Evolutionary conservation across 1,140 invertebrate species (phyloP), one percentile per base, ranked within the genome.

Genomic region (Octopus bimaculoides): DNA sequence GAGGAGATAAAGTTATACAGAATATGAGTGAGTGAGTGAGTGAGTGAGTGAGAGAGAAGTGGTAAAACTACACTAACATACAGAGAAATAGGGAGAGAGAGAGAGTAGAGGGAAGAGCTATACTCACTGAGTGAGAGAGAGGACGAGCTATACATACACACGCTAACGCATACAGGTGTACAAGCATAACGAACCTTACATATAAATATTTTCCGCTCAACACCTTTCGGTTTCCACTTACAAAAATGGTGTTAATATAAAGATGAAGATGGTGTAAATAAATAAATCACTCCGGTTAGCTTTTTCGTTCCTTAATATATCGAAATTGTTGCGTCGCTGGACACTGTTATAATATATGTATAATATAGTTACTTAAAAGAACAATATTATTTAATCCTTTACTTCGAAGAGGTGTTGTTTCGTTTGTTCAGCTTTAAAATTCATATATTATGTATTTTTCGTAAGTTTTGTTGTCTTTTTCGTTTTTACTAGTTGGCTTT

Each of bases 81-180:
- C 20, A 78, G 9, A 5, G 26, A 74, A 77, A 79, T 61, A 79
- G 78, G 52, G 66, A 5, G 66, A 52, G 78, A 52, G 78, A 78
- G 78, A 78, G 78, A 78, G 78, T n/a, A 55, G 54, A 54, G 55
- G 78, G 55, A n/a, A 74, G n/a, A 74, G 56, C 17, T 8, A 52
- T 61, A 74, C 66, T 76, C 8, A 5, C 3, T 74, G 54, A 73
- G 52, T 55, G n/a, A 73, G 14, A 79, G 10, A 79, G 26, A 73
- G 14, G 52, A 56, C 26, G 17, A 56, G 56, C 41, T 8, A 75
- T 7, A 76, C 26, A 61, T 10, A 52, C 4, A 75, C 5, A 56
- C 26, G 7, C 20, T 73, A 6, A 10, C 10, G 53, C 69, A 75
- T 52, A 75, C 8, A 17, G 66, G 78, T 12, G 14, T 0, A 69